Conservation (phyloP, 2,797 vertebrate genomes). For the Cephalopachus bancanus region DNA sequence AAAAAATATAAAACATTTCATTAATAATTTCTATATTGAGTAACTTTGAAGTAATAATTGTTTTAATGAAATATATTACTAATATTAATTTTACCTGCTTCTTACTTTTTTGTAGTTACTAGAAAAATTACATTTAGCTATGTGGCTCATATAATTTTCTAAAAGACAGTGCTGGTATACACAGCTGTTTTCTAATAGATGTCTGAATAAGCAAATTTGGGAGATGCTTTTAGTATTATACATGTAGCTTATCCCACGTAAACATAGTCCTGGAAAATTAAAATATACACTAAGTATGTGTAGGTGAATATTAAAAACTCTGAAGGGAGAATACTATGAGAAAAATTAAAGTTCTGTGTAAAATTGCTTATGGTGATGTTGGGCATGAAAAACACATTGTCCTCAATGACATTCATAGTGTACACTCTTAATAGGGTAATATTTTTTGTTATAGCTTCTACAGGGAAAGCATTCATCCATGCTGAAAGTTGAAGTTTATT, state of each 20-base stretch:
- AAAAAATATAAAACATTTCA: not conserved
- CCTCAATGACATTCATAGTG: constrained; percentile 80
- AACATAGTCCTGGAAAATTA: not conserved
- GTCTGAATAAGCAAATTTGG: not conserved
- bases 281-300: not conserved
- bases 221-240: not conserved
- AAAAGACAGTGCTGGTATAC: not conserved
- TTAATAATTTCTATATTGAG: not conserved
- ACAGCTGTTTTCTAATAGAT: not conserved
- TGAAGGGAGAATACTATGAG: not conserved
- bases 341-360: constrained; percentile 52
- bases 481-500: constrained; percentile 72
- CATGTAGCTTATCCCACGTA: not conserved
- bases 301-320: not conserved
- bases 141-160: not conserved
- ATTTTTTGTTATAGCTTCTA: constrained; percentile 72
- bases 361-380: constrained; percentile 58
- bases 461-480: constrained; percentile 70
- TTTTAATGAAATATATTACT: not conserved
- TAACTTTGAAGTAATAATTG: not conserved
- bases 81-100: not conserved
- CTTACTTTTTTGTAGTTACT: not conserved
- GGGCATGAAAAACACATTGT: constrained; percentile 77
- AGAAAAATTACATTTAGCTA: not conserved
- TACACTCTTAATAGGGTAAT: constrained; percentile 68